Percentiles rank a stretch among this genome's conserved stretches.
phyloP scores from a whole-genome alignment of 1,140 invertebrate species.

The Anastrepha ludens region DNA sequence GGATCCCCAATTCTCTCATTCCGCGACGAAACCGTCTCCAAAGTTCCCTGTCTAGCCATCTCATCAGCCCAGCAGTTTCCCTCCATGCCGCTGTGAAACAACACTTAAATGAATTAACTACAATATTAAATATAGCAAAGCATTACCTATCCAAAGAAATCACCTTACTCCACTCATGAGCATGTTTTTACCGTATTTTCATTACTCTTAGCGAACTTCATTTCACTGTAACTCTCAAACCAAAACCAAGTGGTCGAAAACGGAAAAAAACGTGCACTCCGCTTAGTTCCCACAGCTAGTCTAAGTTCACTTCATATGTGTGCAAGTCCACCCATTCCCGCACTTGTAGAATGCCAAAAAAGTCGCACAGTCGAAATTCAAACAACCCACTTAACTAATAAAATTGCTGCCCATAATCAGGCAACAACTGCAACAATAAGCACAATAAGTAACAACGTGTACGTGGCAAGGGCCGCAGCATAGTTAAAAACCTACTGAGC shows the following conservation, averaged over 20 bases:
- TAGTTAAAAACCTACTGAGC: neutral
- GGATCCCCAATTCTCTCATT: no score
- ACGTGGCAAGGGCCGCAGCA: neutral
- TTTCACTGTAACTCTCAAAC: neutral
- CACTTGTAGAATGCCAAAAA: constrained; percentile 1
- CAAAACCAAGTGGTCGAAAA: neutral
- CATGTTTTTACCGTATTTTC: no score
- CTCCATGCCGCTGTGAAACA: no score
- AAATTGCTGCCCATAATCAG: constrained; percentile 10
- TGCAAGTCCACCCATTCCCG: neutral
- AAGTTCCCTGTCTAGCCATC: no score
- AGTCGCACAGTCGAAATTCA: constrained; percentile 43
- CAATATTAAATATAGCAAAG: no score
- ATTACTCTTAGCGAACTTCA: neutral
- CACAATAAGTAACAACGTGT: neutral
- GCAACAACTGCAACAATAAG: neutral
- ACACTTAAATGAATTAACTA: no score
- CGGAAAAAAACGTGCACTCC: neutral
- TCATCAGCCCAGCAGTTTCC: no score
- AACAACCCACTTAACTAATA: constrained; percentile 57
- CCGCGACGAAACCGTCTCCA: no score
- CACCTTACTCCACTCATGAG: no score
- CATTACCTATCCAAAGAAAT: no score
- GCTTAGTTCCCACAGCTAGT: neutral
- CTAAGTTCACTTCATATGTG: neutral